These are phyloP conservation scores for Autographa gamma DNA, from an alignment of 2,888 invertebrate species.

Conservation along the genomic window DNA sequence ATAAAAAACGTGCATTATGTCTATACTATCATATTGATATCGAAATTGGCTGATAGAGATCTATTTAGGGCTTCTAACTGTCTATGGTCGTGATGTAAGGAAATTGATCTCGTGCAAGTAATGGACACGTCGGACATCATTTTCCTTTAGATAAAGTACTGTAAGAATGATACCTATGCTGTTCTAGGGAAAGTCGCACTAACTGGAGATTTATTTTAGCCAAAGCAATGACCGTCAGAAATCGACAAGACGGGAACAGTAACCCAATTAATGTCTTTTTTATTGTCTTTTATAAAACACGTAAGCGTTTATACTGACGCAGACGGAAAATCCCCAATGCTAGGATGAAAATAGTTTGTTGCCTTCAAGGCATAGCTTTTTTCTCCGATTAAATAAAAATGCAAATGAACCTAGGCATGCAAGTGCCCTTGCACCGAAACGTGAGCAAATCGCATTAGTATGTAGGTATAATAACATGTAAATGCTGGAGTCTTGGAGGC, in stretches of 20 bases:
- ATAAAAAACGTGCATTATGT: slow-evolving; percentile 57
- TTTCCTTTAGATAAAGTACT: slow-evolving; percentile 21
- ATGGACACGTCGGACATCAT: slow-evolving; percentile 46
- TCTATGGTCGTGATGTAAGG: slow-evolving; percentile 56
- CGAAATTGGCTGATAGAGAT: slow-evolving; percentile 59
- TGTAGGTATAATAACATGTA: slow-evolving; percentile 72
- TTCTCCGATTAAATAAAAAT: slow-evolving; percentile 24
- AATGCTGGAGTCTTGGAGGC: slow-evolving; percentile 79
- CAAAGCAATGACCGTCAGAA: too few relatives aligned
- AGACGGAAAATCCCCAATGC: neutral
- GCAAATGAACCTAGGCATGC: slow-evolving; percentile 51
- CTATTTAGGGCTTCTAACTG: slow-evolving; percentile 61
- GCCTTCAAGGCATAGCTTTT: neutral
- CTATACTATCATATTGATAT: slow-evolving; percentile 58
- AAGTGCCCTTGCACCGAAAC: slow-evolving; percentile 61
- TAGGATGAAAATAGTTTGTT: neutral
- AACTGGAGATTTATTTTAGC: neutral
- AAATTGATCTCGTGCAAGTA: slow-evolving; percentile 58
- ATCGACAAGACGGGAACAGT: neutral
- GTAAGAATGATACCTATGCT: neutral
- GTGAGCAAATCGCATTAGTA: slow-evolving; percentile 69
- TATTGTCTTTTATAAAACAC: neutral
- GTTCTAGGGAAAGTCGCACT: neutral
- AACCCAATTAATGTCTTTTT: neutral
- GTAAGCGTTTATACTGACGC: neutral